These are phyloP conservation scores for Laspeyria flexula DNA, from an alignment of 2,888 invertebrate species.

Conservation along the genomic window DNA sequence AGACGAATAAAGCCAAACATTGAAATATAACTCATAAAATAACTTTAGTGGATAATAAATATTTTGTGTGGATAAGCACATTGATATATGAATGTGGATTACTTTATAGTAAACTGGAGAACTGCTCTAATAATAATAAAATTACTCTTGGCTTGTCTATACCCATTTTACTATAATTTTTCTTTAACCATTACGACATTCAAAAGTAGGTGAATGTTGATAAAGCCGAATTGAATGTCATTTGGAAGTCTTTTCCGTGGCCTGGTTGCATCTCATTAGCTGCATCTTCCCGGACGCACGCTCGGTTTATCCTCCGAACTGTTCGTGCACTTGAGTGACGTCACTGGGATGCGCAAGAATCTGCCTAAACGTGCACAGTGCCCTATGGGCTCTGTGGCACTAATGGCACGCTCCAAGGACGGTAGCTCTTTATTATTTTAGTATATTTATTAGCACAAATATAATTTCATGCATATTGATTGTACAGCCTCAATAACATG, in stretches of 20 bases:
- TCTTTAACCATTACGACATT: neutral
- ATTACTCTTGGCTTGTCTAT: slow-evolving; percentile 36
- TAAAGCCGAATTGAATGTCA: slow-evolving; percentile 6
- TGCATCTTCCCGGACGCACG: neutral
- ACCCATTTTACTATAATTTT: slow-evolving; percentile 18
- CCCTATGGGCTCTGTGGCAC: too few species aligned
- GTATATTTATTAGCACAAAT: slow-evolving; percentile 22
- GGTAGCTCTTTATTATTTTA: slow-evolving; percentile 34
- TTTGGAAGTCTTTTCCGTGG: slow-evolving; percentile 3
- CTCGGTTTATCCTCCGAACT: slow-evolving; percentile 8
- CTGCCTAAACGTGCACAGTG: too few species aligned
- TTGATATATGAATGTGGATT: slow-evolving; percentile 33
- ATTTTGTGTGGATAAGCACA: slow-evolving; percentile 38
- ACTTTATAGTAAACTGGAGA: slow-evolving; percentile 28
- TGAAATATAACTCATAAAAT: slow-evolving; percentile 41
- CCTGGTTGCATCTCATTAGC: slow-evolving; percentile 8
- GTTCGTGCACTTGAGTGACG: neutral
- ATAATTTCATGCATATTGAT: slow-evolving; percentile 19
- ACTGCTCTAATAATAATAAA: slow-evolving; percentile 26
- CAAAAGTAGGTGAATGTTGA: neutral
- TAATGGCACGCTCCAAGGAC: too few species aligned
- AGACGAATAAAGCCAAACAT: slow-evolving; percentile 25
- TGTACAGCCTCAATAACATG: slow-evolving; percentile 30
- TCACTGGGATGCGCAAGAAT: too few species aligned
- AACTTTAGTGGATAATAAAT: slow-evolving; percentile 36